Base-by-base conservation (phyloP, 2,888 invertebrate species). In the Eucera pruinosa region DNA sequence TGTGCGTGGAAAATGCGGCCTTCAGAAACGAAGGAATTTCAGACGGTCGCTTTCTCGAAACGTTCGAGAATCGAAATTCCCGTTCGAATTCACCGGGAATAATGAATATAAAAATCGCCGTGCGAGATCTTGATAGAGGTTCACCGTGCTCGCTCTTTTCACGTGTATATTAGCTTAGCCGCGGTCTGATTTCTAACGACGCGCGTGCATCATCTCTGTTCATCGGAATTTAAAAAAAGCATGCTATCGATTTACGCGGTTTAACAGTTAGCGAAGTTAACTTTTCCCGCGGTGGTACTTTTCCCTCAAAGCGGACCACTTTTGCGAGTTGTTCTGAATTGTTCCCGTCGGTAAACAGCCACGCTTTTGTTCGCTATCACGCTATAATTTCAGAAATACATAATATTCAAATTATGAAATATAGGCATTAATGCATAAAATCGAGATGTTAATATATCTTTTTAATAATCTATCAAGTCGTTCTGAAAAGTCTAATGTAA, bases 221-320 rank as follows among this genome's bases (percentile, higher is more conserved):
- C 36, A 75, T 66, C 45, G 65, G 75, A 60, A 72, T 72, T 75
- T 75, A 75, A 75, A 75, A 75, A 75, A 75, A 75, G 76, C 58
- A 33, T 9, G 25, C 39, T 52, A 75, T 75, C 75, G 75, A 75
- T 75, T 75, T 65, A 54, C 75, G 58, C 76, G 54, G 75, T 75
- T 75, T 75, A 75, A 75, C 75, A 75, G 75, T 75, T 66, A 41
- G 66, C 52, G 39, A 54, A 75, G 75, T 65, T 65, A 74, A 65
- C 74, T 75, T 75, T 75, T 66, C 45, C 76, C 76, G 75, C 66
- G 52, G 25, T 47, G 66, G 39, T 58, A 66, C 75, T 75, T 75
- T 36, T 75, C 75, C 66, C 76, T 75, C 75, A 75, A 75, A 75
- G 75, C 75, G 76, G 66, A 52, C 47, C 76, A 75, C 75, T 75